These are phyloP conservation scores for Lagopus muta DNA, from an alignment of 2,113 vertebrate species.

Conservation along the genomic window DNA sequence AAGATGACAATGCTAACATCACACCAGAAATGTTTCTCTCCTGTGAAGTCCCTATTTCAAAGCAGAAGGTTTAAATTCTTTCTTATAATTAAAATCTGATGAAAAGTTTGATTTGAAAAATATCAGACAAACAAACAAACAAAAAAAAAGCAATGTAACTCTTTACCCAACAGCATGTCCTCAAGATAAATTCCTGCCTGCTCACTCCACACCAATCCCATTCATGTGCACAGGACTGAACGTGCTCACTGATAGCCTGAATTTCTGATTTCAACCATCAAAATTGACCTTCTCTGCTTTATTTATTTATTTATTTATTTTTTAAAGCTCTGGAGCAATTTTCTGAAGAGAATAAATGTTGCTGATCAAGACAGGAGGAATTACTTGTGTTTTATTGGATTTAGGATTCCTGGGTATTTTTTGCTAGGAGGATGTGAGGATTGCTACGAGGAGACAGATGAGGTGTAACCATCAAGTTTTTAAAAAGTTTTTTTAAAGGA, in stretches of 20 bases:
- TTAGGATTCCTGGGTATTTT: neutral
- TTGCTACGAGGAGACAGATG: neutral
- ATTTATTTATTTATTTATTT: neutral
- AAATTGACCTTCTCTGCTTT: neutral
- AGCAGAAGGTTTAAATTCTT: neutral
- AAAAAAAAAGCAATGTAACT: neutral
- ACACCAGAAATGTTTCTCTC: neutral
- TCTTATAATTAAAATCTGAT: neutral
- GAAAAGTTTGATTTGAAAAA: neutral
- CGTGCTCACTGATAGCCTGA: neutral
- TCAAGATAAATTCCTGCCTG: slow-evolving; percentile 16
- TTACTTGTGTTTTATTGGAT: neutral
- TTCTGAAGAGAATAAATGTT: neutral
- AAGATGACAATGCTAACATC: neutral
- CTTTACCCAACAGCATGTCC: neutral
- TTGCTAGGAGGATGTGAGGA: neutral
- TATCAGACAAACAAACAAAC: neutral
- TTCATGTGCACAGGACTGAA: neutral
- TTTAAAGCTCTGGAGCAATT: neutral
- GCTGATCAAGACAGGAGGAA: neutral
- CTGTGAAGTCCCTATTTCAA: neutral
- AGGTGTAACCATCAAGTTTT: neutral
- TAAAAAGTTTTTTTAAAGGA: neutral
- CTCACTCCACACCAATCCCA: neutral
- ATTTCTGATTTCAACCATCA: neutral